Evolutionary conservation across 2,888 invertebrate genomes (phyloP).

Genomic region (Sclerodermus sp.): DNA sequence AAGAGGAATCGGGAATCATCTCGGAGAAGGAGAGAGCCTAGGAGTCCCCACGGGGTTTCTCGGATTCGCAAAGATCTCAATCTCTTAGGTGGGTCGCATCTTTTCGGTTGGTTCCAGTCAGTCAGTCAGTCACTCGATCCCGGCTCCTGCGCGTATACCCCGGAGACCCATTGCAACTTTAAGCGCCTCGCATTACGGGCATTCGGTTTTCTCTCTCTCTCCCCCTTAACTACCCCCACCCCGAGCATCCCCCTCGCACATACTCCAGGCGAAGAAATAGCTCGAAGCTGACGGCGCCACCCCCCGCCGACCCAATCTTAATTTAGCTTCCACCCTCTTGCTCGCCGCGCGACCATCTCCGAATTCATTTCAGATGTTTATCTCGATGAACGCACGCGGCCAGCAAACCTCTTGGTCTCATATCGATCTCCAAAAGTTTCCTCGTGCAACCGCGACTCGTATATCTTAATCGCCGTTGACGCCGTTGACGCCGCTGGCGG

Average conservation of each 20-base stretch:
- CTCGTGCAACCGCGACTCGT: too few relatives aligned
- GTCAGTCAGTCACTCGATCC: constrained; percentile 40
- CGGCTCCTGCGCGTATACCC: constrained; percentile 27
- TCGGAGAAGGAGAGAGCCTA: constrained; percentile 1
- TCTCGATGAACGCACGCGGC: constrained; percentile 2
- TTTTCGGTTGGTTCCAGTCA: constrained; percentile 38
- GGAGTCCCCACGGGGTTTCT: constrained; percentile 17
- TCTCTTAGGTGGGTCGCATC: constrained; percentile 39
- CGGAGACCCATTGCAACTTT: constrained; percentile 47
- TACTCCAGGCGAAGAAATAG: too few relatives aligned
- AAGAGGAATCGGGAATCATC: constrained; percentile 5
- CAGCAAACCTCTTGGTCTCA: too few relatives aligned
- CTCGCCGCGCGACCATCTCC: not conserved
- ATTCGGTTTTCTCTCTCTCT: constrained; percentile 29
- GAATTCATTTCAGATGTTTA: constrained; percentile 33
- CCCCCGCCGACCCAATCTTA: not conserved
- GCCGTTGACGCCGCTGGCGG: too few relatives aligned
- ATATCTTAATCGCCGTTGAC: too few relatives aligned
- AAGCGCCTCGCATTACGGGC: constrained; percentile 46
- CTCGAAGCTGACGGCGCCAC: not conserved
- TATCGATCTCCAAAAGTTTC: too few relatives aligned
- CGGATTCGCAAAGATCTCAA: constrained; percentile 33
- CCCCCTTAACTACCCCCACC: constrained; percentile 18
- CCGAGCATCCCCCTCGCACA: constrained; percentile 6
- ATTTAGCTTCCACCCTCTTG: not conserved